phyloP scores from a whole-genome alignment of 2,797 vertebrate genomes.

The Chelmon rostratus region DNA sequence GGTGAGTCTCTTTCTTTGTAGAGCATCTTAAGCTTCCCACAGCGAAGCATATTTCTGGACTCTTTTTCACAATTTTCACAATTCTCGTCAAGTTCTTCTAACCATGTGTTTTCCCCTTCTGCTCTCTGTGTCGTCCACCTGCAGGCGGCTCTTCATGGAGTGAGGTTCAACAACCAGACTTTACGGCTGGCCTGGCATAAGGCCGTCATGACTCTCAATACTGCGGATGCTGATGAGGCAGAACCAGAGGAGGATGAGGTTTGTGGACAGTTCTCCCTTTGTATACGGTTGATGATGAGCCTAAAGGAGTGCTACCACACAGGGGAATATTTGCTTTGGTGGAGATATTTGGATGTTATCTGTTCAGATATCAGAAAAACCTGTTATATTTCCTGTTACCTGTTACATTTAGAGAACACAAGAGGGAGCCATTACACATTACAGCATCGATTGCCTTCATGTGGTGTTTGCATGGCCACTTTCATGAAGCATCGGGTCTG shows the following conservation, averaged over 20 bases:
- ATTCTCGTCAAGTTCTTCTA: neutral
- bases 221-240: conserved; percentile 89
- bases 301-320: neutral
- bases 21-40: neutral
- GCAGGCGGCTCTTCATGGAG: conserved; percentile 93
- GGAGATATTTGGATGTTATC: neutral
- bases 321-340: neutral
- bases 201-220: conserved; percentile 81
- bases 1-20: conserved; percentile 73
- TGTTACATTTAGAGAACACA: conserved; percentile 52
- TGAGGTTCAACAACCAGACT: conserved; percentile 92
- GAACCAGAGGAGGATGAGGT: conserved; percentile 98
- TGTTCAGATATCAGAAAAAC: neutral
- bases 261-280: conserved; percentile 63
- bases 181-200: conserved; percentile 96
- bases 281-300: neutral
- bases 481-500: conserved; percentile 11
- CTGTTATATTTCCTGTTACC: neutral
- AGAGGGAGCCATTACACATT: conserved; percentile 68
- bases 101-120: neutral
- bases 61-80: too few species aligned
- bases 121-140: neutral
- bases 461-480: conserved; percentile 2
- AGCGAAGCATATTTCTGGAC: neutral
- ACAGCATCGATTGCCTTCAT: conserved; percentile 1